phyloP scores from a whole-genome alignment of 2,113 vertebrate genomes.

The Coracopsis vasa region DNA sequence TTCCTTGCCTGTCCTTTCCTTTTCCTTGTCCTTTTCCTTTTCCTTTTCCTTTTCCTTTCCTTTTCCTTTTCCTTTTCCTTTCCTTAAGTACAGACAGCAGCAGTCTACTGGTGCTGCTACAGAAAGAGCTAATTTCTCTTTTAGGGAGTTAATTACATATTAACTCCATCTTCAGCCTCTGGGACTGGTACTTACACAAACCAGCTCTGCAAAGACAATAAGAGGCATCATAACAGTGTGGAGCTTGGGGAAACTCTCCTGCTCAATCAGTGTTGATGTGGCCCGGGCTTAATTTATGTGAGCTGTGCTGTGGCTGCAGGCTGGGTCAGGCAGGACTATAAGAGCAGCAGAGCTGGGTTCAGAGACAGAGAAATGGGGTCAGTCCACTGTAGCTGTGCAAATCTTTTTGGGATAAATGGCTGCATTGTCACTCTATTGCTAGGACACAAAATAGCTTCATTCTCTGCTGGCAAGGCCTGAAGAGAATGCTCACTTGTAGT shows the following conservation, averaged over 20 bases:
- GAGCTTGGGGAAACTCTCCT: background rate
- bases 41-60: too few species aligned
- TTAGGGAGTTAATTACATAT: background rate
- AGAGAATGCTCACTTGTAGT: background rate
- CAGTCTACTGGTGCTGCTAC: background rate
- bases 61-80: too few species aligned
- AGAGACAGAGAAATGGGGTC: background rate
- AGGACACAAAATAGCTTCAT: background rate
- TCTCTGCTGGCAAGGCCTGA: background rate
- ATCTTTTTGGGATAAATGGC: background rate
- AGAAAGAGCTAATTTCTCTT: background rate
- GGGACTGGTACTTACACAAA: background rate
- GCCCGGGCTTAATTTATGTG: background rate
- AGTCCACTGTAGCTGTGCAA: background rate
- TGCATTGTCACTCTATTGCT: background rate
- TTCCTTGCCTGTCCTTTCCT: too few species aligned
- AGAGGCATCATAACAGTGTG: background rate
- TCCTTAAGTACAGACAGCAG: background rate
- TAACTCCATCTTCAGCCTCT: background rate
- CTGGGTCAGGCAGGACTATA: accelerated
- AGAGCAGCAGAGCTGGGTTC: background rate
- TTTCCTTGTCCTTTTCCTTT: too few species aligned
- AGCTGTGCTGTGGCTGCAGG: background rate
- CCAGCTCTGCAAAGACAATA: background rate
- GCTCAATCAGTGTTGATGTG: background rate